Evolutionary conservation across 1,140 invertebrate species (phyloP).

Genomic region (Drosophila saltans): DNA sequence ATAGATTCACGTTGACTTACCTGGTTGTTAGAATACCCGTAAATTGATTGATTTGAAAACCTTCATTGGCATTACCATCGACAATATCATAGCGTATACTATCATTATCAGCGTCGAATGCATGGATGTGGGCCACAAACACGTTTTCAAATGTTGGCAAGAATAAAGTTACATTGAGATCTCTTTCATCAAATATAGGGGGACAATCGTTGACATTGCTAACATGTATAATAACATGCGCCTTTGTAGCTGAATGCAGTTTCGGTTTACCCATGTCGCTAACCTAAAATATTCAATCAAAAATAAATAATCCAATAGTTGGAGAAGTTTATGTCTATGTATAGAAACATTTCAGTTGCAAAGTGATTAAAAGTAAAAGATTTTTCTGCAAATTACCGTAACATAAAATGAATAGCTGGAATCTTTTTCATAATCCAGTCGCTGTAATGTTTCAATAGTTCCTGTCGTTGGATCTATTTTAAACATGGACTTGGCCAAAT

Average conservation of each 20-base stretch:
- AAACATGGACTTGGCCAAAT: slow-evolving; percentile 89
- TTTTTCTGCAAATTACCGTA: slow-evolving; percentile 80
- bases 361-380: no score
- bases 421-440: slow-evolving; percentile 92
- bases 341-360: no score
- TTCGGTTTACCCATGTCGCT: slow-evolving; percentile 93
- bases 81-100: slow-evolving; percentile 91
- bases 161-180: slow-evolving; percentile 91
- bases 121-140: slow-evolving; percentile 87
- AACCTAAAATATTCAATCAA: slow-evolving; percentile 84
- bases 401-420: slow-evolving; percentile 91
- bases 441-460: slow-evolving; percentile 90
- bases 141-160: slow-evolving; percentile 92
- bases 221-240: slow-evolving; percentile 89
- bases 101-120: slow-evolving; percentile 89
- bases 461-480: slow-evolving; percentile 94
- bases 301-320: neutral
- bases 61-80: slow-evolving; percentile 90
- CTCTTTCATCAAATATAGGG: slow-evolving; percentile 88
- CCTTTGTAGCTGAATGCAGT: slow-evolving; percentile 89
- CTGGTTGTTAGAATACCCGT: slow-evolving; percentile 88
- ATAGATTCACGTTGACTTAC: slow-evolving; percentile 43
- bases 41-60: slow-evolving; percentile 90
- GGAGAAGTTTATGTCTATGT: no score
- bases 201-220: slow-evolving; percentile 94